Percentiles rank a stretch among this genome's conserved stretches.
These are phyloP conservation scores for Pediacus dermestoides DNA, from an alignment of 2,888 invertebrate genomes.

Conservation along the genomic window DNA sequence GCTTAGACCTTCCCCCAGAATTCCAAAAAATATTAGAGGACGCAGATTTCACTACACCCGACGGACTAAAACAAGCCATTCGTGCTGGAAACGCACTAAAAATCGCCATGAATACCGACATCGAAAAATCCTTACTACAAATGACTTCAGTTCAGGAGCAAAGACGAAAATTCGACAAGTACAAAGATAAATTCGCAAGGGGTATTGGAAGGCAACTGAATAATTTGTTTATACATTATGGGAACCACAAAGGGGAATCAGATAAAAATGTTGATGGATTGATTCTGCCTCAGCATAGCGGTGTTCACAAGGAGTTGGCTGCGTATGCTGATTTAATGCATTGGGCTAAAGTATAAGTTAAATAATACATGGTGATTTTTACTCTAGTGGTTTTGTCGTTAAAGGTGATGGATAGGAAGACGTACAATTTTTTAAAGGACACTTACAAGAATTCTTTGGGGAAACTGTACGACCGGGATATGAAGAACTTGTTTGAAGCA, in stretches of 20 bases:
- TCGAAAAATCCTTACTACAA: conserved; percentile 60
- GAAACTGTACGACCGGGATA: conserved; percentile 84
- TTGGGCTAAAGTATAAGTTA: conserved; percentile 63
- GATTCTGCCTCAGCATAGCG: conserved; percentile 70
- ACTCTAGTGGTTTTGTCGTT: conserved; percentile 15
- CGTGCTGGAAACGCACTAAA: conserved; percentile 71
- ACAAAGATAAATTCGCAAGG: conserved; percentile 75
- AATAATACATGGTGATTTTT: too few relatives aligned
- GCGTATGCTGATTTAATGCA: conserved; percentile 89
- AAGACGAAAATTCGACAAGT: conserved; percentile 70
- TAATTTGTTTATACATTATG: conserved; percentile 92
- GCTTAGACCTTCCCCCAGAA: conserved; percentile 66
- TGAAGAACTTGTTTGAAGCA: conserved; percentile 72
- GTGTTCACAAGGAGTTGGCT: conserved; percentile 80
- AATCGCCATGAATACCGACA: conserved; percentile 67
- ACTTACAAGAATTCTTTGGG: conserved; percentile 80
- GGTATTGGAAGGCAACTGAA: conserved; percentile 87
- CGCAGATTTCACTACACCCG: conserved; percentile 66
- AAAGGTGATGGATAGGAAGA: conserved; percentile 71
- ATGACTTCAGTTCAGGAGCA: conserved; percentile 80
- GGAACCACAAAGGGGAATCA: conserved; percentile 65
- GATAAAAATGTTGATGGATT: conserved; percentile 55
- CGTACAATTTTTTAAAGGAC: conserved; percentile 76
- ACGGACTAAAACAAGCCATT: conserved; percentile 61
- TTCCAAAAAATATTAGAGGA: conserved; percentile 67